These are phyloP conservation scores for Drosophila atripex DNA, from an alignment of 2,888 invertebrate genomes.

Conservation along the genomic window DNA sequence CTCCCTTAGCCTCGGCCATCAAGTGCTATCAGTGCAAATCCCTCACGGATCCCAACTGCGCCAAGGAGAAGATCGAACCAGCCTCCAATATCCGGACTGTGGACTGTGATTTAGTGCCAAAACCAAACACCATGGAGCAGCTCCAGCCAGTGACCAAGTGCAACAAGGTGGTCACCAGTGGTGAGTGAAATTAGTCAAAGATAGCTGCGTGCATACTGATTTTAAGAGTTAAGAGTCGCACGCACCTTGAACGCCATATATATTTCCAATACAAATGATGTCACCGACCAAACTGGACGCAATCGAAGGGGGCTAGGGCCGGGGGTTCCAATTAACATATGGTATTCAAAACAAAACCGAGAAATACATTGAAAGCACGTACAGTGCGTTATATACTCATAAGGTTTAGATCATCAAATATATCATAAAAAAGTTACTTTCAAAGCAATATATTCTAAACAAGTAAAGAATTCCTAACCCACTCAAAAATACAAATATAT, in stretches of 20 bases:
- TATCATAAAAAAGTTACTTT: neutral
- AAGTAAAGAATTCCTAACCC: neutral
- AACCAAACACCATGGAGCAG: constrained; percentile 69
- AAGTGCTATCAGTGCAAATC: constrained; percentile 82
- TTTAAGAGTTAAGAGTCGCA: constrained; percentile 6
- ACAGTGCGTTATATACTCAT: constrained; percentile 24
- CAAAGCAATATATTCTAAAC: neutral
- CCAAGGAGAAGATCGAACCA: constrained; percentile 72
- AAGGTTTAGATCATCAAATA: neutral
- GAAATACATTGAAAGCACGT: constrained; percentile 20
- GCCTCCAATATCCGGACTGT: constrained; percentile 72
- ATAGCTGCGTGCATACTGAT: constrained; percentile 5
- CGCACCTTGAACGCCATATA: constrained; percentile 43
- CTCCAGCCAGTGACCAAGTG: constrained; percentile 80
- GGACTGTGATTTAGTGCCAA: constrained; percentile 74
- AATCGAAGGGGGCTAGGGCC: constrained; percentile 19
- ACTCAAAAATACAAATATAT: neutral
- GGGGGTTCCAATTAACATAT: constrained; percentile 67
- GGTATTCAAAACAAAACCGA: constrained; percentile 22
- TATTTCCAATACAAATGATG: constrained; percentile 60
- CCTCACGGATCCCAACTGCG: constrained; percentile 77
- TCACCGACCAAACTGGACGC: constrained; percentile 53
- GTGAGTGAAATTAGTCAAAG: constrained; percentile 60
- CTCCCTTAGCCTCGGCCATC: constrained; percentile 76
- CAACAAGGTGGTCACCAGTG: constrained; percentile 81